Base-by-base conservation (phyloP, 2,888 invertebrate genomes). In the Parnassius smintheus region DNA sequence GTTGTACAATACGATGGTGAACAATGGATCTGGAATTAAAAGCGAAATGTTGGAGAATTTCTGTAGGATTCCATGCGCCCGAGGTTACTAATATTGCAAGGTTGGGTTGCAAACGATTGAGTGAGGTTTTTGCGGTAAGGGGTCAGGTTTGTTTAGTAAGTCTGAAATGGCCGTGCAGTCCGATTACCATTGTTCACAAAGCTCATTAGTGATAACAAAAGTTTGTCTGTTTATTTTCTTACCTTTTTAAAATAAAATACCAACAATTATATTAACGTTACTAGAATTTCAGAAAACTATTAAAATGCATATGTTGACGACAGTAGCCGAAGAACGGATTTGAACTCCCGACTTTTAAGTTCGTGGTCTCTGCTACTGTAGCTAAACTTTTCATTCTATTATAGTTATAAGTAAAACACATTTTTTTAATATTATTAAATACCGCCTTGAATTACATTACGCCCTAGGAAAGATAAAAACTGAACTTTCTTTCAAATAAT, bases 91-190 rank as follows among this genome's bases (percentile, higher is more conserved):
- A 60, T 54, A 54, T 48, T 11, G 55, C 55, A 25, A 44, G 10
- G 81, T 65, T 66, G 57, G 72, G 70, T 69, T 73, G 72, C 73
- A 69, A 70, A 61, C 81, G 84, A 85, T 87, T 87, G 86, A 85
- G 87, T 88, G 86, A 75, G 87, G 88, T 85, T 77, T 18, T 54
- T 80, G 85, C 65, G 80, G 82, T 75, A 73, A 75, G 73, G 74
- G 60, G 54, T 18, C 60, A 48, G 55, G 44, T 55, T 55, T 55
- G 44, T 55, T 55, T 44, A 35, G 1, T 35, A 55, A 61, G 50
- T 55, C 55, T 55, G 9, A 55, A 61, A 55, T 50, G 42, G 50
- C 42, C 54, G 54, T 54, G 41, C 48, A 46, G 25, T 48, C 22
- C 44, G 49, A 49, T 49, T 18, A 42, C 53, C 60, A 54, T 44